Conservation (phyloP, 2,888 invertebrate species). For the Drosophila melanosoma region DNA sequence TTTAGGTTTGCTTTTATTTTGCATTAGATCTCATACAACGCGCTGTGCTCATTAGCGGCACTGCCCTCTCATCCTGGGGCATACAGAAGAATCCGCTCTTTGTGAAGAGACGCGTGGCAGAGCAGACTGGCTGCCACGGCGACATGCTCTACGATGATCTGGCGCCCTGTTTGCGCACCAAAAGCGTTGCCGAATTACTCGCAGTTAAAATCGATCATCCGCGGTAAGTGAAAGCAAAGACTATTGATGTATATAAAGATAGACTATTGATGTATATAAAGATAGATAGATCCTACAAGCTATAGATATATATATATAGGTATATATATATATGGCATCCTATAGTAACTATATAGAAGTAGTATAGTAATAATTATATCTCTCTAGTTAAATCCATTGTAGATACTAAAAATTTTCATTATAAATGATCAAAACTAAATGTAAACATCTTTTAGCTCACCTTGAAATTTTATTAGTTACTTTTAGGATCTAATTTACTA, state of each 20-base stretch:
- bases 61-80: slow-evolving; percentile 96
- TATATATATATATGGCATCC: too few relatives aligned
- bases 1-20: neutral
- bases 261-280: neutral
- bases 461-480: neutral
- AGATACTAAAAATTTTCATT: neutral
- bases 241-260: too few relatives aligned
- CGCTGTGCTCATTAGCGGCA: slow-evolving; percentile 94
- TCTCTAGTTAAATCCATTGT: neutral
- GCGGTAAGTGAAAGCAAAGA: slow-evolving; percentile 77
- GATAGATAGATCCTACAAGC: neutral
- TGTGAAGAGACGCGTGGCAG: slow-evolving; percentile 92
- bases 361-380: neutral
- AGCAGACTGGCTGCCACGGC: slow-evolving; percentile 93
- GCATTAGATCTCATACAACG: slow-evolving; percentile 92
- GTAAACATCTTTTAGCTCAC: neutral
- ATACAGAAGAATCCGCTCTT: slow-evolving; percentile 93
- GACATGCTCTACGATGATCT: slow-evolving; percentile 93
- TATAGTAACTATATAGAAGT: neutral
- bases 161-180: slow-evolving; percentile 93
- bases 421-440: neutral
- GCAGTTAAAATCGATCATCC: slow-evolving; percentile 92
- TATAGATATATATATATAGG: neutral
- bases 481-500: fast-evolving
- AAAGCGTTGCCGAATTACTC: slow-evolving; percentile 90